Evolutionary conservation across 2,113 vertebrate genomes (phyloP), one percentile per base, ranked within the genome.

Genomic region (Eidolon helvum): DNA sequence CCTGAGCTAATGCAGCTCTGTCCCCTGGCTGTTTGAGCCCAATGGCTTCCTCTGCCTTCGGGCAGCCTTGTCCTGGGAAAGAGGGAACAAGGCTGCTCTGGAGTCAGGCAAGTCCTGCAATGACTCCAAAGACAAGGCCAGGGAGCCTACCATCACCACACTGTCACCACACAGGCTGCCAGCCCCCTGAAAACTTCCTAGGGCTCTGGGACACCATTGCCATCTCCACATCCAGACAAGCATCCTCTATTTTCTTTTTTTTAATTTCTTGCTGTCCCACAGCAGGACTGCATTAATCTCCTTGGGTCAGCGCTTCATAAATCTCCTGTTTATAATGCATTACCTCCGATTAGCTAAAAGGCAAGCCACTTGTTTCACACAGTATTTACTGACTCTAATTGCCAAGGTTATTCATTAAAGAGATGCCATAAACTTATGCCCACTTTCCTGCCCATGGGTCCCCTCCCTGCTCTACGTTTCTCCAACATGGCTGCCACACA

Each of bases 301-400:
- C 12, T 33, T 22, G 1, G 71, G 95, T 82, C 96, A 95, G 96
- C 95, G 95, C 96, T 84, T 87, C 84, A 98, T 97, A 97, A 95
- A 98, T 95, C 97, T 97, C 95, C 95, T 87, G 82, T 96, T 97
- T 97, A 94, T 93, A 96, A 97, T 61, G 94, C 63, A 59, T 92
- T 97, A 94, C 63, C 95, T 98, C 87, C 26, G 10, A 86, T 95
- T 71, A 95, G 85, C 90, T 92, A 38, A 65, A 72, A 61, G 92
- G 53, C 38, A 28, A 80, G 85, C 45, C 95, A 30, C 86, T 35
- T 55, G 33, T 66, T 87, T 90, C 88, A 61, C 61, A 88, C 86
- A 18, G 10, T 38, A 22, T 96, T 74, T 63, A 90, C 21, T 2
- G 50, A 15, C 40, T 96, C 53, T 91, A 90, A 95, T 61, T 78